Base-by-base conservation (phyloP, 2,888 invertebrate species). In the Tryphoninae sp. region DNA sequence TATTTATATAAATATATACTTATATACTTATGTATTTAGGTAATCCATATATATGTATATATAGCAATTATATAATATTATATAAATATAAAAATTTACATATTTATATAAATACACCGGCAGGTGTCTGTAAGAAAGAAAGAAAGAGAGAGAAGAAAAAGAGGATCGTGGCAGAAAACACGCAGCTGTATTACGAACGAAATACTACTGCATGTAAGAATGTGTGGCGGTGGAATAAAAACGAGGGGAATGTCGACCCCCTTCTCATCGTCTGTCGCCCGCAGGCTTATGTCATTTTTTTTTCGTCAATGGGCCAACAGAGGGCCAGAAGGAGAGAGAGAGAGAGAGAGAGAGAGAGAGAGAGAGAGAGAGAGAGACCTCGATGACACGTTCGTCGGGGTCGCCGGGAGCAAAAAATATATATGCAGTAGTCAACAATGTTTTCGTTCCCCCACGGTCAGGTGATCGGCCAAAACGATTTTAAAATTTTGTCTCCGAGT, bases 191-290 rank as follows among this genome's bases (percentile, higher is more conserved):
- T 45, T 74, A 42, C 53, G 71, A 62, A 62, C 51, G 40, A 79
- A 82, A 82, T 72, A 62, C 73, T 62, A 59, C 58, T 58, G 62
- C 68, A 51, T 22, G 67, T 76, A 76, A 82, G 79, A 82, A 82
- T 82, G 79, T 79, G 79, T 76, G 82, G 61, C 75, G 68, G 13
- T 71, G 64, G 40, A 75, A 79, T 79, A 81, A 81, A 81, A 81
- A 78, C 78, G 79, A 81, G 82, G 82, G 82, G 79, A 82, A 79
- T 73, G 75, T 55, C 75, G 81, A 79, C 72, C 61, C 78, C 75
- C 40, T 75, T 45, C 67, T 75, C 53, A 58, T 45, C 71, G 75
- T 72, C 75, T 76, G 62, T 76, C 72, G 81, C 79, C 75, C 26
- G 67, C 79, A 72, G 82, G 78, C 78, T 19, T 69, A 49, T 58